A percentile compares a stretch with the other conserved stretches of the same genome.
phyloP scores from a whole-genome alignment of 1,140 invertebrate species.

The Ceratina australensis region DNA sequence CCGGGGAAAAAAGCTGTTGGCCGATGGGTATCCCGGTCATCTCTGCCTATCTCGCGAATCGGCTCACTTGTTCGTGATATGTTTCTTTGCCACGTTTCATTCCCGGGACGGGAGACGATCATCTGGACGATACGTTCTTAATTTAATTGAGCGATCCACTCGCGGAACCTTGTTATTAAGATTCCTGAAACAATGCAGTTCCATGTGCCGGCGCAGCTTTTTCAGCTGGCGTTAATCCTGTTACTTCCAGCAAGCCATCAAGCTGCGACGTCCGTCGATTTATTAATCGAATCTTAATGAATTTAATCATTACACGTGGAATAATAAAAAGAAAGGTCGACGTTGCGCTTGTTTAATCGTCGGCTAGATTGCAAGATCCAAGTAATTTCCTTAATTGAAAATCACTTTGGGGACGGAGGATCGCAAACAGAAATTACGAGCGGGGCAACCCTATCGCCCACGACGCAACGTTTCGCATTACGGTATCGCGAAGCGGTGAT shows the following conservation, averaged over 20 bases:
- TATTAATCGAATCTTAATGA: too few species aligned
- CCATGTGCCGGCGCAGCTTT: not conserved
- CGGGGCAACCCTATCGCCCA: constrained; percentile 36
- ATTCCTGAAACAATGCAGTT: constrained; percentile 21
- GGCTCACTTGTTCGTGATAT: constrained; percentile 1
- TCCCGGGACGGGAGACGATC: not conserved
- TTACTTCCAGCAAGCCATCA: too few species aligned
- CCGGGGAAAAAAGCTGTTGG: constrained; percentile 42
- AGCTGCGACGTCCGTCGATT: not conserved
- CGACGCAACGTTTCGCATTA: constrained; percentile 36
- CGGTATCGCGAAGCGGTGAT: constrained; percentile 7
- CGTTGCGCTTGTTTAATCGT: too few species aligned
- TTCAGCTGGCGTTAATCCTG: not conserved
- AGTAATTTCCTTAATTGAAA: constrained; percentile 13
- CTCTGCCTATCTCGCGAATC: constrained; percentile 56
- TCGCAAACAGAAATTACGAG: constrained; percentile 40
- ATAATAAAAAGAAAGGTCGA: too few species aligned
- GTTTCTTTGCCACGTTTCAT: constrained; percentile 50
- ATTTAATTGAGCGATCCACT: constrained; percentile 46
- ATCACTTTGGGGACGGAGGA: constrained; percentile 32
- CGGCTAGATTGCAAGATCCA: too few species aligned
- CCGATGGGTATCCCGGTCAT: constrained; percentile 57
- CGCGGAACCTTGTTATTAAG: not conserved
- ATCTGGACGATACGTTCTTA: constrained; percentile 31
- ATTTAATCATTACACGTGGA: too few species aligned